Conservation (phyloP, 92 coral and sea anemone species). For the Hydrozoanthus gracilis region DNA sequence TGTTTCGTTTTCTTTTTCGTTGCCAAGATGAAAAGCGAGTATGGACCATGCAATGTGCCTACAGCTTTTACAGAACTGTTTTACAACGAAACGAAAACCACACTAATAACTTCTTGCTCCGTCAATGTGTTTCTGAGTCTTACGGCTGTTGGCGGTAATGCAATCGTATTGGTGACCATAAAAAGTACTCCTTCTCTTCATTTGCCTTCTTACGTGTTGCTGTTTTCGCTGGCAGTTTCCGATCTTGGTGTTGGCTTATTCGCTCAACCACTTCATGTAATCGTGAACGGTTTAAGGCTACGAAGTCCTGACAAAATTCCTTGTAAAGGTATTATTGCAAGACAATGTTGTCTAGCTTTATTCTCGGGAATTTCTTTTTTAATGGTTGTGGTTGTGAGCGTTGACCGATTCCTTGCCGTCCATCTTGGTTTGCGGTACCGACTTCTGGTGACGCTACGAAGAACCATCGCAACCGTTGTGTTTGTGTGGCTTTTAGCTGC, state of each 20-base stretch:
- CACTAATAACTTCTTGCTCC: background rate
- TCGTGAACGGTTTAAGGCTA: background rate
- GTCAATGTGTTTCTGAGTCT: background rate
- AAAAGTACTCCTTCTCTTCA: background rate
- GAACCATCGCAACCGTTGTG: background rate
- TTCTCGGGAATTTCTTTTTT: background rate
- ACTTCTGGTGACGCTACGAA: background rate
- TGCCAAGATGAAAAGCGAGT: no score
- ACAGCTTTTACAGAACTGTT: background rate
- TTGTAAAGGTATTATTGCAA: background rate
- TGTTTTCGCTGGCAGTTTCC: conserved; percentile 10
- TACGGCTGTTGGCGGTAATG: conserved; percentile 6
- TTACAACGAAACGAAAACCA: background rate
- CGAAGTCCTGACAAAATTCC: background rate
- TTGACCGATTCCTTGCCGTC: conserved; percentile 2
- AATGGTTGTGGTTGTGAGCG: background rate
- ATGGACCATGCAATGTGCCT: background rate
- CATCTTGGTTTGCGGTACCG: conserved; percentile 26
- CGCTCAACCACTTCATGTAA: conserved; percentile 8
- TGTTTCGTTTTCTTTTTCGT: no score
- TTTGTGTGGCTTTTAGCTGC: background rate
- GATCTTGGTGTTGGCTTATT: conserved; percentile 9
- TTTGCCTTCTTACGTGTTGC: background rate
- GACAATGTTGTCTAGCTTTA: background rate
- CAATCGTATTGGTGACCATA: background rate